A percentile compares a stretch with the other conserved stretches of the same genome.
phyloP scores from a whole-genome alignment of 1,140 invertebrate genomes.

The Dendrolimus punctatus region DNA sequence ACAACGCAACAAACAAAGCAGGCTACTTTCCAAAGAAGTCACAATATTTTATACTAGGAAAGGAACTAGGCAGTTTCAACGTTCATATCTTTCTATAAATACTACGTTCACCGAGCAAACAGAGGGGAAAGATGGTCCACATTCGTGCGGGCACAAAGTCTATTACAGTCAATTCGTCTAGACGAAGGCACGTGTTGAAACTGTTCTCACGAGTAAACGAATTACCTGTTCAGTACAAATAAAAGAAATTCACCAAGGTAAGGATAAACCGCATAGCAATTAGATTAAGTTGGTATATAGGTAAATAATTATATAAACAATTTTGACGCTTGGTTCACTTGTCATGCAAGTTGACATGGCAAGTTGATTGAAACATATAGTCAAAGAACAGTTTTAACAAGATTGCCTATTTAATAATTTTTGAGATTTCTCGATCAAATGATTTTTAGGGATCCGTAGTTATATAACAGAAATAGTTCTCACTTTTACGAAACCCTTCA shows the following conservation, averaged over 20 bases:
- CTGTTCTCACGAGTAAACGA: slow-evolving; percentile 60
- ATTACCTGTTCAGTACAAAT: slow-evolving; percentile 52
- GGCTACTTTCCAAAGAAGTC: too few species aligned
- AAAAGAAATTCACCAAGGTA: slow-evolving; percentile 31
- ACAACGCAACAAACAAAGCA: too few species aligned
- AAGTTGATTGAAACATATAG: too few species aligned
- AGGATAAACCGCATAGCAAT: slow-evolving; percentile 48
- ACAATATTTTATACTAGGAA: too few species aligned
- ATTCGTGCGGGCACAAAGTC: slow-evolving; percentile 34
- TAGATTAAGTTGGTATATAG: slow-evolving; percentile 26
- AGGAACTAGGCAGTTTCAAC: neutral
- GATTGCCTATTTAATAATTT: too few species aligned
- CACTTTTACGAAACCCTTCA: too few species aligned
- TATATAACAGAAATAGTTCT: too few species aligned
- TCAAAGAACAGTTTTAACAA: too few species aligned
- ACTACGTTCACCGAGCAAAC: slow-evolving; percentile 23
- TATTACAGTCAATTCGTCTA: slow-evolving; percentile 53
- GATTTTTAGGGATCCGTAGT: too few species aligned
- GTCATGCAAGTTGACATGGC: too few species aligned
- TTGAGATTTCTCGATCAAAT: too few species aligned
- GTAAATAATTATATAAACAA: slow-evolving; percentile 11
- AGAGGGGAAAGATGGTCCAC: slow-evolving; percentile 21
- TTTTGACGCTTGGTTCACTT: neutral
- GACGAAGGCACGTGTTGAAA: slow-evolving; percentile 54
- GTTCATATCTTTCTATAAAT: slow-evolving; percentile 14